Percentiles rank a stretch among this genome's conserved stretches.
phyloP scores from a whole-genome alignment of 1,140 invertebrate species.

The Coenobita brevimanus region DNA sequence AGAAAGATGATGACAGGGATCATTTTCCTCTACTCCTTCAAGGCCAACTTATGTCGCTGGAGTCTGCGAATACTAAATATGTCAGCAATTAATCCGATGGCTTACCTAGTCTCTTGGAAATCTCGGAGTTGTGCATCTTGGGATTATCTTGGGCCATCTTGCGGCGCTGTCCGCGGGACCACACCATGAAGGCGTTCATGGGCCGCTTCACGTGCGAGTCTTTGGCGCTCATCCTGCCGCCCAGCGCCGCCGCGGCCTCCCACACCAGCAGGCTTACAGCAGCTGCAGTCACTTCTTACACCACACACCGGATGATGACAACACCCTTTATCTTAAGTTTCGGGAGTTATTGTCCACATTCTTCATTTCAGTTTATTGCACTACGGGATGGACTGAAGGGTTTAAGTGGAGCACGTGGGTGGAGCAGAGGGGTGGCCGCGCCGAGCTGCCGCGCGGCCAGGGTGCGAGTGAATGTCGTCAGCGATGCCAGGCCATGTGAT shows the following conservation, averaged over 20 bases:
- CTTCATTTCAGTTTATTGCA: too few species aligned
- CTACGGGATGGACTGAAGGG: too few species aligned
- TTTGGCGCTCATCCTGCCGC: slow-evolving; percentile 59
- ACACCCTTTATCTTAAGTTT: too few species aligned
- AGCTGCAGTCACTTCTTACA: not conserved
- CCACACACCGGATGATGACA: too few species aligned
- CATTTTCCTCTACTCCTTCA: too few species aligned
- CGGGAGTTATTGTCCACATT: too few species aligned
- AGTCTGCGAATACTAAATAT: too few species aligned
- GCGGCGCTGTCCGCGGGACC: slow-evolving; percentile 96
- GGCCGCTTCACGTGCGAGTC: slow-evolving; percentile 94
- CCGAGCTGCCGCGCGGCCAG: slow-evolving; percentile 22
- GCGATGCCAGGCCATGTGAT: slow-evolving; percentile 53
- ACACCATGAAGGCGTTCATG: slow-evolving; percentile 78
- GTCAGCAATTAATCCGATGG: not conserved
- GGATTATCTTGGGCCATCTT: slow-evolving; percentile 88
- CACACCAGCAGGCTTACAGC: not conserved
- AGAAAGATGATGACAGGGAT: too few species aligned
- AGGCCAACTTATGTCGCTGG: too few species aligned
- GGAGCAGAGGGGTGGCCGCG: not conserved
- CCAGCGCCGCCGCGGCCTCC: not conserved
- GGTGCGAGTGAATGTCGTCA: slow-evolving; percentile 45
- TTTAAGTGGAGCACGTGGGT: not conserved
- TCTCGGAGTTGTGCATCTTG: slow-evolving; percentile 63
- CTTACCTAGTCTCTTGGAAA: slow-evolving; percentile 79